phyloP scores from a whole-genome alignment of 2,797 vertebrate species.

The Rhynchotus rufescens region DNA sequence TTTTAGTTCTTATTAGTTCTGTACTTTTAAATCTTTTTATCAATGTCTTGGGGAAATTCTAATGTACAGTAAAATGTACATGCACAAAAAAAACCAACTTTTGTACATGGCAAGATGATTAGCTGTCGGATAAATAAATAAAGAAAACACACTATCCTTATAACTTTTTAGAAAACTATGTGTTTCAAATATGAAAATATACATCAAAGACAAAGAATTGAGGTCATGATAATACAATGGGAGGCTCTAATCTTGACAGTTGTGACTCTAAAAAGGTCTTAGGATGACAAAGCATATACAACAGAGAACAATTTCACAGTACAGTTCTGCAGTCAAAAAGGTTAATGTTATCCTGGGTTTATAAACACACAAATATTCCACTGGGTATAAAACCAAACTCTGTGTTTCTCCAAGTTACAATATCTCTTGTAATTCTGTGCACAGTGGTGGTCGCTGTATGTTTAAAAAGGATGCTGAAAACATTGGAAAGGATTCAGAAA shows the following conservation, averaged over 20 bases:
- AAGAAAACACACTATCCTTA: neutral
- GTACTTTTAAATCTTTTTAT: neutral
- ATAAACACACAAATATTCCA: neutral
- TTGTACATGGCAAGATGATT: neutral
- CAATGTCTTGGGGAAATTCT: neutral
- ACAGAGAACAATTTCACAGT: neutral
- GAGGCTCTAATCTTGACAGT: neutral
- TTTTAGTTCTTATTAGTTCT: neutral
- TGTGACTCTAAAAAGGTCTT: neutral
- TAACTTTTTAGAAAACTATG: neutral
- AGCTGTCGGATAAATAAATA: neutral
- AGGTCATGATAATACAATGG: neutral
- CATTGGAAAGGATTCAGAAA: neutral
- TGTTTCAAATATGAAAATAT: neutral
- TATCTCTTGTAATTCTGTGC: neutral
- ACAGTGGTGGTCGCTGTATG: neutral
- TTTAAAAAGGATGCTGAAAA: neutral
- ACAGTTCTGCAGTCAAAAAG: neutral
- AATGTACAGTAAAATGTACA: neutral
- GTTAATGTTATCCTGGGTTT: neutral
- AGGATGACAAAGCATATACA: neutral
- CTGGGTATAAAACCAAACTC: neutral
- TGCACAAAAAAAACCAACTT: neutral
- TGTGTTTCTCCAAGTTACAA: neutral
- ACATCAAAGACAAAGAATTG: neutral